Base-by-base conservation (phyloP, 37 sponge, comb jelly and placozoan genomes). In the Crambe crambe region DNA sequence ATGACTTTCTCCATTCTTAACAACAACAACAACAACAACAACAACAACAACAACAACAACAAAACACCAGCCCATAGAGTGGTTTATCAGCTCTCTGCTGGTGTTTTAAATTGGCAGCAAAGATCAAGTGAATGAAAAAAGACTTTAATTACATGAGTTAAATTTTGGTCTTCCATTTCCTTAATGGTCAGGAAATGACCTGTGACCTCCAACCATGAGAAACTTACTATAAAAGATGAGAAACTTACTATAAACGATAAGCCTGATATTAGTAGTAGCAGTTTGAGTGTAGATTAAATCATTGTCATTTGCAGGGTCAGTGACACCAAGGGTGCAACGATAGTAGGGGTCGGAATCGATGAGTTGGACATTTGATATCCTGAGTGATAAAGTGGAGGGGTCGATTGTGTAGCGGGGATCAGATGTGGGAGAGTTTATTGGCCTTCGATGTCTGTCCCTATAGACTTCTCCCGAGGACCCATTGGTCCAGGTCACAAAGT, bases 161-260 rank as follows among this genome's bases (percentile, higher is more conserved):
- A n/a, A n/a, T n/a, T n/a, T n/a, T n/a, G n/a, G n/a, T n/a, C n/a
- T n/a, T n/a, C n/a, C n/a, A n/a, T n/a, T n/a, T n/a, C n/a, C n/a
- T n/a, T n/a, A n/a, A n/a, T n/a, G n/a, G n/a, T n/a, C n/a, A n/a
- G n/a, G n/a, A n/a, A n/a, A n/a, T n/a, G n/a, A n/a, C n/a, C n/a
- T n/a, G n/a, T n/a, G n/a, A n/a, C n/a, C n/a, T n/a, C n/a, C n/a
- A n/a, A n/a, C n/a, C n/a, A n/a, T n/a, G n/a, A n/a, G n/a, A n/a
- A n/a, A n/a, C n/a, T n/a, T n/a, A n/a, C n/a, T n/a, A n/a, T n/a
- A n/a, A n/a, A n/a, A n/a, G n/a, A n/a, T n/a, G n/a, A n/a, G n/a
- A n/a, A n/a, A 65, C 66, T 65, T 31, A 65, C 66, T 65, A 9
- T 34, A 65, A 65, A 65, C 35, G 1, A 32, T 34, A 8, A 65